Evolutionary conservation across 1,140 invertebrate genomes (phyloP).

Genomic region (Popillia japonica): DNA sequence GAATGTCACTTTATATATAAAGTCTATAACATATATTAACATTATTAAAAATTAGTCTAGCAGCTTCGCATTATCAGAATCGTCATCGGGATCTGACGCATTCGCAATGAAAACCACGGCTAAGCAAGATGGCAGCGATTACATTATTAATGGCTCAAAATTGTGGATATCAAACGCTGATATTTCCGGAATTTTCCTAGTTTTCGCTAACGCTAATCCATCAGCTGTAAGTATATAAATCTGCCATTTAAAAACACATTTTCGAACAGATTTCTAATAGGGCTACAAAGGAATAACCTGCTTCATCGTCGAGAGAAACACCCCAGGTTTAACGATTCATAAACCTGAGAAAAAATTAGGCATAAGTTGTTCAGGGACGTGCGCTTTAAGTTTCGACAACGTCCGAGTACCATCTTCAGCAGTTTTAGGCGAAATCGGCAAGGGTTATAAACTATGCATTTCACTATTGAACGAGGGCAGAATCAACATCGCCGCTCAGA

Average conservation of each 20-base stretch:
- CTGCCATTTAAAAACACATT: neutral
- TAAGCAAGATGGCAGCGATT: conserved; percentile 83
- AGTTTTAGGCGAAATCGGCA: conserved; percentile 85
- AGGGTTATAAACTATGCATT: conserved; percentile 96
- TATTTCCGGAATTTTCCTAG: conserved; percentile 82
- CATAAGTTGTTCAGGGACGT: conserved; percentile 87
- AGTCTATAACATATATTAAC: too few species aligned
- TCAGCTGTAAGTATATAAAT: conserved; percentile 65
- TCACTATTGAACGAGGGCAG: conserved; percentile 94
- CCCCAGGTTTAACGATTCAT: conserved; percentile 85
- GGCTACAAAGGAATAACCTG: conserved; percentile 90
- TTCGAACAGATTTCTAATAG: conserved; percentile 57
- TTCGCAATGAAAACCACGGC: conserved; percentile 90
- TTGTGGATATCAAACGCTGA: conserved; percentile 98
- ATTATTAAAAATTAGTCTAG: conserved; percentile 68
- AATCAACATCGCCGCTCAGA: conserved; percentile 95
- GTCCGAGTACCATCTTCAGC: conserved; percentile 82
- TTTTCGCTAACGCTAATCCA: conserved; percentile 90
- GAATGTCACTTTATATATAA: conserved; percentile 48
- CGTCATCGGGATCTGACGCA: conserved; percentile 85
- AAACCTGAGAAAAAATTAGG: conserved; percentile 96
- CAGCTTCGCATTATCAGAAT: conserved; percentile 92
- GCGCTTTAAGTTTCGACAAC: conserved; percentile 93
- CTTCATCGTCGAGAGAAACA: conserved; percentile 92
- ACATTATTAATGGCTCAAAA: conserved; percentile 81